Evolutionary conservation across 2,797 vertebrate species (phyloP).

Genomic region (Prunella strophiata): DNA sequence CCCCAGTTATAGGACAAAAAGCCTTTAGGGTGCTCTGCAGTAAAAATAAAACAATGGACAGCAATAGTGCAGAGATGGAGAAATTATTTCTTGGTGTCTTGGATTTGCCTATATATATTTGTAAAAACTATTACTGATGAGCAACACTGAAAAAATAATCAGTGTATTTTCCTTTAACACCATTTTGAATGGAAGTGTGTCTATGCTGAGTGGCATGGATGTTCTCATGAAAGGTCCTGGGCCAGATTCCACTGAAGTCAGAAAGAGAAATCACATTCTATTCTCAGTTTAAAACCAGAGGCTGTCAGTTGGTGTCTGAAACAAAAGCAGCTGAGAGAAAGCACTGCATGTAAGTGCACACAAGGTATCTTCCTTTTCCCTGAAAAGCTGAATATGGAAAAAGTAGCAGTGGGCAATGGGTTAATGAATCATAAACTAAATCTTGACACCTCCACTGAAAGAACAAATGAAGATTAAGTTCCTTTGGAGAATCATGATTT

Average conservation of each 20-base stretch:
- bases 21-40: neutral
- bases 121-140: neutral
- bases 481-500: slow-evolving; percentile 25
- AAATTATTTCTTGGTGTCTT: neutral
- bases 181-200: neutral
- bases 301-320: neutral
- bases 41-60: neutral
- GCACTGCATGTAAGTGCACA: neutral
- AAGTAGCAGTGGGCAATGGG: neutral
- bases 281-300: neutral
- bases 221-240: neutral
- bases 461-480: slow-evolving; percentile 45
- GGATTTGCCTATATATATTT: neutral
- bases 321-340: neutral
- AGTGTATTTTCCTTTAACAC: neutral
- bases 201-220: neutral
- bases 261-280: neutral
- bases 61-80: neutral
- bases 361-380: neutral
- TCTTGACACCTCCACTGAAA: neutral
- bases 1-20: neutral
- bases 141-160: neutral
- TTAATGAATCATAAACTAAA: slow-evolving; percentile 51
- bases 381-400: slow-evolving; percentile 7
- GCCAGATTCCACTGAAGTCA: neutral